phyloP scores from a whole-genome alignment of 2,113 vertebrate species.

The Elgaria multicarinata region DNA sequence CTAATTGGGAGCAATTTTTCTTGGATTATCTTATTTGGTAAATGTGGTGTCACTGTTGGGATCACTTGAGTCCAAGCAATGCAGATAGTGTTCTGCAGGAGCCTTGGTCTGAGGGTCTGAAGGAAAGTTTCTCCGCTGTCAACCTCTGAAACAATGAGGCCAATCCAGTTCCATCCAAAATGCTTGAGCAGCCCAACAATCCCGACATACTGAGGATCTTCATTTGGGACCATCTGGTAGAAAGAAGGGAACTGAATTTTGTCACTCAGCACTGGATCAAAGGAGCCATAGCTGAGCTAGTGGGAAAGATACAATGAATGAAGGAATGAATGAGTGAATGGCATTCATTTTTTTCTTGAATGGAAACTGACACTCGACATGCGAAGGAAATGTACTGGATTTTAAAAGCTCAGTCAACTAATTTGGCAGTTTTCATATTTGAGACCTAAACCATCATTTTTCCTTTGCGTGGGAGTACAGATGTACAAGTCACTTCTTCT shows the following conservation, averaged over 20 bases:
- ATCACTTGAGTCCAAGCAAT: not conserved
- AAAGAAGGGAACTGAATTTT: not conserved
- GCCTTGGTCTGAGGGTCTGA: not conserved
- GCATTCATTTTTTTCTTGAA: no score
- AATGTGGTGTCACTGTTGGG: not conserved
- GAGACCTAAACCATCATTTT: no score
- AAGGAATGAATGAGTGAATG: no score
- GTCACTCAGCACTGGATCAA: not conserved
- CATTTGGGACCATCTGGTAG: not conserved
- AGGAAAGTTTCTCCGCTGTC: no score
- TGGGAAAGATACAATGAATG: no score
- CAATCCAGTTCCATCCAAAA: not conserved
- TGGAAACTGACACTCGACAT: no score
- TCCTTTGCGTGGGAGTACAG: no score
- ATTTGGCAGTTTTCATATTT: no score
- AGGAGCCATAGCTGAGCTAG: not conserved
- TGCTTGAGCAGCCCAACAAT: not conserved
- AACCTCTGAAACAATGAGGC: no score
- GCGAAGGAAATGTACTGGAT: no score
- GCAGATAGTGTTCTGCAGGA: not conserved
- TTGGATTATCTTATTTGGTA: not conserved
- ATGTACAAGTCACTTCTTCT: no score
- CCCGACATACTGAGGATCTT: not conserved
- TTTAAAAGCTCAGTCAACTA: no score
- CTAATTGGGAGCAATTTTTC: not conserved